Conservation (phyloP, 2,113 vertebrate species). For the Periophthalmodon schlosseri region DNA sequence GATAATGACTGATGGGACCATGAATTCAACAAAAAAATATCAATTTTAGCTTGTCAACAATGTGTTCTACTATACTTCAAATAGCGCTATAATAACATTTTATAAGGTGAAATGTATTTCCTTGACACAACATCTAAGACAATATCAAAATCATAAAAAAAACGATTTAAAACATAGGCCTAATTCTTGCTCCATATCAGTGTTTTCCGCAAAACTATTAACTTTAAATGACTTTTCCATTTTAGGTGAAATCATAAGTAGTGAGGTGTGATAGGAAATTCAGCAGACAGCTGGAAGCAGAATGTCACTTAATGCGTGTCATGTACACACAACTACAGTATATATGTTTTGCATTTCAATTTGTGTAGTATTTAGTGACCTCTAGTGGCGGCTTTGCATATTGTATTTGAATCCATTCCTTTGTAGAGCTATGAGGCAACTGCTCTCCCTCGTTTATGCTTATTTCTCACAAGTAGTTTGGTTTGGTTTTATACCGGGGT, state of each 20-base stretch:
- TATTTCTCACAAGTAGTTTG: neutral
- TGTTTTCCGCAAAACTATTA: neutral
- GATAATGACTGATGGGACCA: neutral
- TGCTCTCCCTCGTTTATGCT: neutral
- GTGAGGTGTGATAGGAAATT: neutral
- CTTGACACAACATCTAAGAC: too few species aligned
- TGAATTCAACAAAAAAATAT: neutral
- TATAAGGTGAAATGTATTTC: neutral
- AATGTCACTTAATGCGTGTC: too few species aligned
- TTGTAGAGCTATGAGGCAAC: too few species aligned
- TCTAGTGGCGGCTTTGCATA: neutral
- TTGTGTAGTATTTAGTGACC: neutral
- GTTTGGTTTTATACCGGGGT: neutral
- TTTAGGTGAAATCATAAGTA: neutral
- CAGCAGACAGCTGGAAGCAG: neutral
- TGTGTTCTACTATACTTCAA: too few species aligned
- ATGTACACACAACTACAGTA: neutral
- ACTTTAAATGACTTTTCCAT: neutral
- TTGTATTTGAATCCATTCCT: neutral
- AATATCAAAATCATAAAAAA: too few species aligned
- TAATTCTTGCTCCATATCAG: neutral
- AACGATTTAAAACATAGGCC: too few species aligned
- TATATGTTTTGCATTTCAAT: neutral
- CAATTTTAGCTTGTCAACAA: neutral
- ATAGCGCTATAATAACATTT: neutral